Evolutionary conservation across 2,888 invertebrate species (phyloP).

Genomic region (Sarcophaga caerulescens): DNA sequence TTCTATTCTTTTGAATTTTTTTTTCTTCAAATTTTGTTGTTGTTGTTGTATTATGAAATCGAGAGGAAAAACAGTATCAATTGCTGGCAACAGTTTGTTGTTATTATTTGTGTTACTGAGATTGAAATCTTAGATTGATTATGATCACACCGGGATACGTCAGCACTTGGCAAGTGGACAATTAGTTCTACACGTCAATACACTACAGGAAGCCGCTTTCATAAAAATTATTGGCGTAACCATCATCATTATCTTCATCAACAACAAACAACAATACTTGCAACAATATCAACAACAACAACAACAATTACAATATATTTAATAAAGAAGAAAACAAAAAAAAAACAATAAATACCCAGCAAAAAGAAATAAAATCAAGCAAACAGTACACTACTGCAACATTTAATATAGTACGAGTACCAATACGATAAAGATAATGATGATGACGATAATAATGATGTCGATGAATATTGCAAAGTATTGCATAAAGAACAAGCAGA

Average conservation of each 20-base stretch:
- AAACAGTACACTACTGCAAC: conserved; percentile 27
- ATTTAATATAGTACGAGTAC: conserved; percentile 28
- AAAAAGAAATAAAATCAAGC: conserved; percentile 31
- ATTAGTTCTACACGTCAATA: conserved; percentile 80
- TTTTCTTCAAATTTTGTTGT: background rate
- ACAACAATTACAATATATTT: background rate
- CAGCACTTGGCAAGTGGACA: conserved; percentile 76
- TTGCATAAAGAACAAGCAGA: conserved; percentile 51
- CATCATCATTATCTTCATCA: conserved; percentile 63
- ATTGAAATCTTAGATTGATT: conserved; percentile 66
- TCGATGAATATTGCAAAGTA: conserved; percentile 10
- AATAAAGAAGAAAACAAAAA: background rate
- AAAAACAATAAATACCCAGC: conserved; percentile 1
- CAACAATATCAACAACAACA: background rate
- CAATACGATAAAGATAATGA: conserved; percentile 13
- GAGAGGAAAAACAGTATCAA: conserved; percentile 15
- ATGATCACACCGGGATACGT: conserved; percentile 70
- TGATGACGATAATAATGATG: background rate
- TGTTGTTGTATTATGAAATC: too few species aligned
- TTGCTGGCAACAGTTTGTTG: conserved; percentile 19
- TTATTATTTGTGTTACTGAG: conserved; percentile 32
- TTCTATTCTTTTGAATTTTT: background rate
- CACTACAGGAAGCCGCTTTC: conserved; percentile 78
- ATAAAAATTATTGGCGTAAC: conserved; percentile 69
- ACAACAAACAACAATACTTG: conserved; percentile 16